A percentile compares a stretch with the other conserved stretches of the same genome.
phyloP scores from a whole-genome alignment of 2,797 vertebrate genomes.

The Limosa lapponica region DNA sequence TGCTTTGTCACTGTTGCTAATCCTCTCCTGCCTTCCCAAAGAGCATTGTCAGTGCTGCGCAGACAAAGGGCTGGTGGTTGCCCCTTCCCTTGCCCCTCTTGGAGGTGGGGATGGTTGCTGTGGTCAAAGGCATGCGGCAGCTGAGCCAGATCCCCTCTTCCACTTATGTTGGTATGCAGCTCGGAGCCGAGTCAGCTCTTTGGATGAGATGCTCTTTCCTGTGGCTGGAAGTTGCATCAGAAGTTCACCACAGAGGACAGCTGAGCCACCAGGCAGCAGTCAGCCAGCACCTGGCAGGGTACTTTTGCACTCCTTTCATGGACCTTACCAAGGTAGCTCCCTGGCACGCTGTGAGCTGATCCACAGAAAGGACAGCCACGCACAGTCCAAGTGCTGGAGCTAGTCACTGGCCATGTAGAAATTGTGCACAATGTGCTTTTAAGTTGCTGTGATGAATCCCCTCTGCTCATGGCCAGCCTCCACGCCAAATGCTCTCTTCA shows the following conservation, averaged over 20 bases:
- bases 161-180: conserved; percentile 25
- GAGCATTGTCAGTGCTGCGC: not conserved
- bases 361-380: not conserved
- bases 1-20: conserved; percentile 31
- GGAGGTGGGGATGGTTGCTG: not conserved
- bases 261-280: conserved; percentile 12
- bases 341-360: not conserved
- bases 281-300: not conserved
- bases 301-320: not conserved
- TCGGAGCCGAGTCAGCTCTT: not conserved
- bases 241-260: conserved; percentile 24
- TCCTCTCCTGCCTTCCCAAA: not conserved
- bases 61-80: not conserved
- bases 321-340: not conserved
- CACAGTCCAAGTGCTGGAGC: not conserved
- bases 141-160: conserved; percentile 35
- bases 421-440: not conserved
- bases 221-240: conserved; percentile 58
- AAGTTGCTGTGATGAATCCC: not conserved
- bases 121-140: not conserved
- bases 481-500: not conserved
- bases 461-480: not conserved
- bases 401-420: not conserved
- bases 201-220: conserved; percentile 39
- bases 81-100: not conserved